Base-by-base conservation (phyloP, 2,888 invertebrate species). In the Abrostola tripartita region DNA sequence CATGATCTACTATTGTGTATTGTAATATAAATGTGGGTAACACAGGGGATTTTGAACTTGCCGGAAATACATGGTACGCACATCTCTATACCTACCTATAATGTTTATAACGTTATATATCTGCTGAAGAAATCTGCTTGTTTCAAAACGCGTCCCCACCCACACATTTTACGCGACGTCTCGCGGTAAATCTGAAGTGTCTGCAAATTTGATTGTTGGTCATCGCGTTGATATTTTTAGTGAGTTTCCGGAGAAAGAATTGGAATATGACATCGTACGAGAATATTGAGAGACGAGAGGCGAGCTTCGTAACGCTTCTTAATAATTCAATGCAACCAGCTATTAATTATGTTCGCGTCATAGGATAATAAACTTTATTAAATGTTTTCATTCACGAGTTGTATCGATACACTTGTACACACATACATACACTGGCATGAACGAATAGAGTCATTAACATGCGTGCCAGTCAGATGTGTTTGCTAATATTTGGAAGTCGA, bases 161-260 rank as follows among this genome's bases (percentile, higher is more conserved):
- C 65, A 76, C 79, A 55, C 61, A 56, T 52, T 65, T 71, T 52
- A 71, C 65, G 64, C 65, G 53, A 53, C 53, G 78, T 78, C 76
- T 78, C 65, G 66, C 58, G 59, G 67, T 62, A 68, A 65, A 61
- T 71, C 49, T 68, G 67, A 78, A 74, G 37, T 69, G 78, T 74
- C 71, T 78, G 66, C 68, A 52, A 63, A 52, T 66, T 66, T 70
- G 64, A 78, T 78, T 78, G 74, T 78, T 78, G 78, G 38, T 78
- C 74, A 78, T 76, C 65, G 44, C 40, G 52, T 47, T 53, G 71
- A 69, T 78, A 78, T 78, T 76, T 78, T 78, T 78, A 69, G 78
- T 62, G 35, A 35, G 60, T 78, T 68, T 70, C 69, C 69, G 49
- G 65, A 63, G 54, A 64, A 70, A 75, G 65, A 69, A 67, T 69